Base-by-base conservation (phyloP, 2,888 invertebrate species). In the Pterostichus madidus region DNA sequence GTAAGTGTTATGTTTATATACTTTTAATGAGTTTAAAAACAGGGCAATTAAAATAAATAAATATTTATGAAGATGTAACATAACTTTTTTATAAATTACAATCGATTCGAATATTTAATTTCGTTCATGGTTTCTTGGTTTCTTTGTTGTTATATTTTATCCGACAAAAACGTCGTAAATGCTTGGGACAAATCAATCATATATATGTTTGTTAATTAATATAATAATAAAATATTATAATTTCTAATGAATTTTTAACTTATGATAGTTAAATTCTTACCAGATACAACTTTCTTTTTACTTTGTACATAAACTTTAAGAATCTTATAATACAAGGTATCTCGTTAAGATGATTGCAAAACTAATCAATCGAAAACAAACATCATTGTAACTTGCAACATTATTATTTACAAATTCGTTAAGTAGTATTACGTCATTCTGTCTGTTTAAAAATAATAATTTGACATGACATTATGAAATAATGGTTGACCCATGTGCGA, bases 1-100 rank as follows among this genome's bases (percentile, higher is more conserved):
- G 52, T 56, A 35, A 39, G 6, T 71, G 44, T 71, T 39, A 44
- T 71, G 68, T 71, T 44, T 17, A 44, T 15, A 15, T 71, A 39
- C 17, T 44, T 15, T 17, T 44, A 59, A 13, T 13, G 13, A 5
- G 8, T 5, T 56, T 56, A 17, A 5, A 3, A 56, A 17, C 8
- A 56, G 15, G n/a, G 17, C 17, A 56, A 8, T 13, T 35, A 35
- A 35, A 35, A 13, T 35, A 11, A 13, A 64, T 64, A 64, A 32
- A 64, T 64, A 64, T 64, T 56, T 3, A 56, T 56, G 15, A 56
- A 24, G 24, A 3, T 3, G 24, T 24, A 24, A 24, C 24, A 24
- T 24, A 24, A 1, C 1, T 2, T 24, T 24, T 24, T 24, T 1
- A 24, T 3, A 24, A 24, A 24, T 3, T 24, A 24, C 24, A 24